Base-by-base conservation (phyloP, 2,888 invertebrate genomes). In the Eilema depressum region DNA sequence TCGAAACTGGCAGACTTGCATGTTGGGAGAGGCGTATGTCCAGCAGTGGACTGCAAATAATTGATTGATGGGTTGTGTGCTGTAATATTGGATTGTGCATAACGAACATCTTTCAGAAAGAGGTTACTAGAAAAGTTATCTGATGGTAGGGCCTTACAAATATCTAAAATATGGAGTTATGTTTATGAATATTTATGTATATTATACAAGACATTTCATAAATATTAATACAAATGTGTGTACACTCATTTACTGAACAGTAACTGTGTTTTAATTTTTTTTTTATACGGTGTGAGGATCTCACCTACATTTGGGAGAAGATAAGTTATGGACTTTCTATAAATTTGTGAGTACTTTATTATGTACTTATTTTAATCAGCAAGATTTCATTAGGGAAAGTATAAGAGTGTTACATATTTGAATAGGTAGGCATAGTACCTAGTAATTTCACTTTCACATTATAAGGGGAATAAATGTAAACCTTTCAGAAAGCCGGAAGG, bases 281-380 rank as follows among this genome's bases (percentile, higher is more conserved):
- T 53, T 53, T n/a, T n/a, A 53, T n/a, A 53, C 1, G 20, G 53
- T 53, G 53, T 53, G 53, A n/a, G 53, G n/a, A n/a, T 53, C 0
- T 53, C n/a, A 53, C 53, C 53, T 53, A 53, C 53, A 53, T 53
- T 53, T 53, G 20, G 41, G 41, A 1, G 8, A 53, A 53, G n/a
- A 53, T 53, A 53, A n/a, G n/a, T 53, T 53, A 53, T 53, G n/a
- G 8, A 53, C 53, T 53, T 53, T 53, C 53, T 53, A 53, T 53
- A 53, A 53, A 53, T n/a, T 53, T 53, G 53, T n/a, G n/a, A 53
- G 8, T 53, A 8, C 2, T 1, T n/a, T n/a, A 53, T 10, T 20
- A 37, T 14, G 41, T 41, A 10, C n/a, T 53, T n/a, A n/a, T n/a
- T 53, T 53, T 53, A 47, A 20, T 47, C 0, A 20, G 53, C 10